Evolutionary conservation across 2,888 invertebrate species (phyloP).

Genomic region (Heliconius ethilla): DNA sequence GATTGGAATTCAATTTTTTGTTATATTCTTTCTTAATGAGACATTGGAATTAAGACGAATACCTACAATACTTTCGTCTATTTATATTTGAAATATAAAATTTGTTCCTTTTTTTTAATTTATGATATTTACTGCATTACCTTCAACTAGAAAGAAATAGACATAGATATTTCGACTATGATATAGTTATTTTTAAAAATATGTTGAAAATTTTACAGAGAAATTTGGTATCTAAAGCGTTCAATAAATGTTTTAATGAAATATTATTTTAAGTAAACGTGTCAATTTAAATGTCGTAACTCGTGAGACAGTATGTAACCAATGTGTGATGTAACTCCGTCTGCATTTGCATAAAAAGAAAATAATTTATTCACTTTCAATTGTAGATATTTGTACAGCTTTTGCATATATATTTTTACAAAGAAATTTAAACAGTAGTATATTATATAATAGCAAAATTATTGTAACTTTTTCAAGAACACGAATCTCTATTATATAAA

Average conservation of each 20-base stretch:
- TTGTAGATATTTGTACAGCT: background rate
- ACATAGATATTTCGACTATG: background rate
- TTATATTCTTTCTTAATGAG: background rate
- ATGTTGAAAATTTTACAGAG: background rate
- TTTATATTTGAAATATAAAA: background rate
- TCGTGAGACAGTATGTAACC: background rate
- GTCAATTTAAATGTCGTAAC: conserved; percentile 1
- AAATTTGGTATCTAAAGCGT: background rate
- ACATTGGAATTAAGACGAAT: background rate
- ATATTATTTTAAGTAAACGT: background rate
- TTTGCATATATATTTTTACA: background rate
- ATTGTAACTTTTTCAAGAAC: background rate
- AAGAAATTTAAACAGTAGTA: background rate
- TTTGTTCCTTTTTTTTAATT: background rate
- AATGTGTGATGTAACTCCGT: conserved; percentile 1
- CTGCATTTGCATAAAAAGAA: background rate
- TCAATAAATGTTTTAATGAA: background rate
- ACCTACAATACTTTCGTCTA: background rate
- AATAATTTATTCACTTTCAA: conserved; percentile 9
- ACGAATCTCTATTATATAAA: background rate
- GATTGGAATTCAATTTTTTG: background rate
- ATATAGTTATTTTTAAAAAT: background rate
- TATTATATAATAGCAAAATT: background rate
- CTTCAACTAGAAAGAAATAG: background rate
- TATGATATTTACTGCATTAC: background rate